Percentiles rank a stretch among this genome's conserved stretches.
Evolutionary conservation across 1,140 invertebrate genomes (phyloP).

Genomic region (Cotesia typhae): DNA sequence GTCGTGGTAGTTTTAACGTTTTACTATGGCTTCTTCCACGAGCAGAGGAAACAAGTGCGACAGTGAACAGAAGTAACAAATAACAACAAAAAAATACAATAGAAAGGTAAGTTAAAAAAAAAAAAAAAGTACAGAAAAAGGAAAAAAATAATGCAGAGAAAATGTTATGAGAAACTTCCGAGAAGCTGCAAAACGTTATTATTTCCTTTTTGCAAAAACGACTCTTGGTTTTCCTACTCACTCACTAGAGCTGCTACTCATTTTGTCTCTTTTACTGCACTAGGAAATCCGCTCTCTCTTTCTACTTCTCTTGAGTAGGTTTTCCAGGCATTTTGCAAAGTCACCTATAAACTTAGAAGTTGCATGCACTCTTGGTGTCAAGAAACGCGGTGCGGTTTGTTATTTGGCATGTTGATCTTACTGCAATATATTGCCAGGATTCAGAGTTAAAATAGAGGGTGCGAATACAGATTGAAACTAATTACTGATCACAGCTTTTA

Average conservation of each 20-base stretch:
- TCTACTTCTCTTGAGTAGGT: background rate
- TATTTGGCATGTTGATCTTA: conserved; percentile 23
- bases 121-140: background rate
- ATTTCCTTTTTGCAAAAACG: too few species aligned
- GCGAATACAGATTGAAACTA: background rate
- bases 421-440: background rate
- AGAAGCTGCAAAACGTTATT: conserved; percentile 12
- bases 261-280: background rate
- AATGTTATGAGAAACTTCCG: conserved; percentile 10
- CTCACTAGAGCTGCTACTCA: background rate
- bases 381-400: conserved; percentile 9
- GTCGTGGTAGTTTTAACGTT: conserved; percentile 25
- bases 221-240: background rate
- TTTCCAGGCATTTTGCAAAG: conserved; percentile 18
- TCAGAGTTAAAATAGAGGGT: background rate
- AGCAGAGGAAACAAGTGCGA: background rate
- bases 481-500: too few species aligned
- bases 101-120: background rate
- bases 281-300: background rate
- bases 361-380: background rate
- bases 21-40: background rate
- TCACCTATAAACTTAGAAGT: conserved; percentile 5
- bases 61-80: too few species aligned
- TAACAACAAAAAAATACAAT: too few species aligned
- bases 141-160: background rate